Conservation (phyloP, 2,888 invertebrate genomes). For the Drosophila tanythrix region DNA sequence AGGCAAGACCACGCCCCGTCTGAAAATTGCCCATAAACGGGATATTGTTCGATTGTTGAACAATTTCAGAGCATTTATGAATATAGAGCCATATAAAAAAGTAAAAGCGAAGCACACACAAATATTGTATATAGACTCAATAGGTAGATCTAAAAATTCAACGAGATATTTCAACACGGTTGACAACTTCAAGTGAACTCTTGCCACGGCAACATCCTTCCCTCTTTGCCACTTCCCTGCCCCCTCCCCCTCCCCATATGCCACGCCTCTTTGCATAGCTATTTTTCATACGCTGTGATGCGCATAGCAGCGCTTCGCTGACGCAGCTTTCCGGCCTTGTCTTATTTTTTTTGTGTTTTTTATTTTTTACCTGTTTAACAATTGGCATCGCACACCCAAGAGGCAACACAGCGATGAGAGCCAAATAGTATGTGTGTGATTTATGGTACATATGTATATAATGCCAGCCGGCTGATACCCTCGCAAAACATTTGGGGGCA, state of each 20-base stretch:
- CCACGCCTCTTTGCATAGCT: not conserved
- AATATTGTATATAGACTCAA: not conserved
- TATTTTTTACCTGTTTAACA: conserved; percentile 41
- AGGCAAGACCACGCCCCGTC: conserved; percentile 15
- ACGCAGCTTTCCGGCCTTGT: conserved; percentile 73
- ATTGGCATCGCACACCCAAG: conserved; percentile 29
- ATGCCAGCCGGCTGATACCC: conserved; percentile 36
- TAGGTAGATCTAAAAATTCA: not conserved
- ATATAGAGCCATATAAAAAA: not conserved
- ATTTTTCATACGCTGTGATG: conserved; percentile 52
- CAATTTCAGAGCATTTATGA: conserved; percentile 23
- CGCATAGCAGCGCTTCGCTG: conserved; percentile 85
- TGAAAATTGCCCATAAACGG: conserved; percentile 30
- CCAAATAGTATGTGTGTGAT: conserved; percentile 35
- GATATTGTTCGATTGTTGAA: conserved; percentile 52
- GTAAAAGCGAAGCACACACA: not conserved
- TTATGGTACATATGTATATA: conserved; percentile 40
- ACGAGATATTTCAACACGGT: conserved; percentile 12
- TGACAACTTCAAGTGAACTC: conserved; percentile 41
- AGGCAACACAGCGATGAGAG: conserved; percentile 10
- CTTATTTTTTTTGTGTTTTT: conserved; percentile 5
- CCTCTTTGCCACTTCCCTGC: not conserved
- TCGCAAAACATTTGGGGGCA: conserved; percentile 28
- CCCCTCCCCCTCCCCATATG: not conserved
- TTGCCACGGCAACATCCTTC: conserved; percentile 22